Base-by-base conservation (phyloP, 1,140 invertebrate genomes). In the Bombus soroeensis region DNA sequence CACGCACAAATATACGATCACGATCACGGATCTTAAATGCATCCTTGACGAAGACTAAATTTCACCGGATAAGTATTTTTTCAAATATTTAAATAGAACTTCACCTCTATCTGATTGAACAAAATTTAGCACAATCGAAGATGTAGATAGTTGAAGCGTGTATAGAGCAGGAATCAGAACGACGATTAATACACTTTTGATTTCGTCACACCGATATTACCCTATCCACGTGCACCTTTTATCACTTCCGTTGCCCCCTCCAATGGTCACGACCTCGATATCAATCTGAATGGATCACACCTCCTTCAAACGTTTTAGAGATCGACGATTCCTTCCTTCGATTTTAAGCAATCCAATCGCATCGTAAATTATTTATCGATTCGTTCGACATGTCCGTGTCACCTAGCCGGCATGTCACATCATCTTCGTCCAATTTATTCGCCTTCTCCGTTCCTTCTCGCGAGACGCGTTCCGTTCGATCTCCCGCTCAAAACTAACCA, bases 401-500 rank as follows among this genome's bases (percentile, higher is more conserved):
- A 47, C 28, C 68, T 66, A 64, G 77, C 66, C 66, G 71, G 22
- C 47, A 62, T 81, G 13, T 78, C 68, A 66, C 64, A 47, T 77
- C 37, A 18, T 47, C 57, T 59, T 28, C 80, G 32, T 66, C 71
- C 57, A 53, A 68, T 59, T 66, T 37, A 39, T 18, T 75, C 64
- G 68, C 62, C 74, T n/a, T 66, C n/a, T 70, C 43, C 68, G 81
- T 74, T 43, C 39, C 39, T 41, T 83, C 79, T n/a, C 74, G 76
- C 34, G 73, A 89, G 93, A 94, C 92, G 90, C 91, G 93, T 83
- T 91, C 91, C 89, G 91, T 87, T 83, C 94, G 92, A 94, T 95
- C 94, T 94, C 93, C 87, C 85, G 86, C 82, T 93, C 83, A 93
- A 93, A 93, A 95, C 95, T 95, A 95, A 95, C 93, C 92, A 92